Percentiles rank a stretch among this genome's conserved stretches.
Evolutionary conservation across 1,140 invertebrate species (phyloP).

Genomic region (Macrocentrus cingulum): DNA sequence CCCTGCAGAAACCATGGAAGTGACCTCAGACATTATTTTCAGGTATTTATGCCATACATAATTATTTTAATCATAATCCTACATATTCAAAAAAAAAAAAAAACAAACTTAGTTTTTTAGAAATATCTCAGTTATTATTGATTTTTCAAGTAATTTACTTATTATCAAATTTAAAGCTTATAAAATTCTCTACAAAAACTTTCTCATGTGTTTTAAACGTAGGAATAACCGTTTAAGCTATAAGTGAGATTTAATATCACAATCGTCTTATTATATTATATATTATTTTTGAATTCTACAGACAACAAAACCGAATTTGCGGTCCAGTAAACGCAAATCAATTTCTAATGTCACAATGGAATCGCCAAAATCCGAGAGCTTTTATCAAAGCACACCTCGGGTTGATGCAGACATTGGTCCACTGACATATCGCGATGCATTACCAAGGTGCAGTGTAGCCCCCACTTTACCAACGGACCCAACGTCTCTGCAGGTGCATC

Average conservation of each 20-base stretch:
- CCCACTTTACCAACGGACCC: constrained; percentile 44
- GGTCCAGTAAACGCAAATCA: constrained; percentile 47
- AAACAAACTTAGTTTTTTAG: background rate
- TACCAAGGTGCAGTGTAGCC: constrained; percentile 28
- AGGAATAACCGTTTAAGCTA: constrained; percentile 2
- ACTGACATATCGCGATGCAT: constrained; percentile 37
- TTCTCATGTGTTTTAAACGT: background rate
- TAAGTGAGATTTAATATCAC: no score
- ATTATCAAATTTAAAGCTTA: no score
- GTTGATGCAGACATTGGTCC: constrained; percentile 55
- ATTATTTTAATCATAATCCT: no score
- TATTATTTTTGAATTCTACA: constrained; percentile 23
- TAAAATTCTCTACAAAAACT: background rate
- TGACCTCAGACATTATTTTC: constrained; percentile 54
- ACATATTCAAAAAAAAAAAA: constrained; percentile 1
- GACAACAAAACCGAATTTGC: constrained; percentile 48
- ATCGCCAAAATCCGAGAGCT: constrained; percentile 47
- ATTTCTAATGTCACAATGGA: constrained; percentile 36
- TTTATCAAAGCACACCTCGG: constrained; percentile 55
- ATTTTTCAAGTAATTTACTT: no score
- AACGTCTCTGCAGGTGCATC: constrained; percentile 28
- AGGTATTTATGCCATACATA: constrained; percentile 35
- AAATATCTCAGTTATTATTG: no score
- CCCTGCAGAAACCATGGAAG: constrained; percentile 53
- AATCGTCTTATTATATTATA: background rate